These are phyloP conservation scores for Danio jaintianensis DNA, from an alignment of 2,797 vertebrate species.

Conservation along the genomic window DNA sequence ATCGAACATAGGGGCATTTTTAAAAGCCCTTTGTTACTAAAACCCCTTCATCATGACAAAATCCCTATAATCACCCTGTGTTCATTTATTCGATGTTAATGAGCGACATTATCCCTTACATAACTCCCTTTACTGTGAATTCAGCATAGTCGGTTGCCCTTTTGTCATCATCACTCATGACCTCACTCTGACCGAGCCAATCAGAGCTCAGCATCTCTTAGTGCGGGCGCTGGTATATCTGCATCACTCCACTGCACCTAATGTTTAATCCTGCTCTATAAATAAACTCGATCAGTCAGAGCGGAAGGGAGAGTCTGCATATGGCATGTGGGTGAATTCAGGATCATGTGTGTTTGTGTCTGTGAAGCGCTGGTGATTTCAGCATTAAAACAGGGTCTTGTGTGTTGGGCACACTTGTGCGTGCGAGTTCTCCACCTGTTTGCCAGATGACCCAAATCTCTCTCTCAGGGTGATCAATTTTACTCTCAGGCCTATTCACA, in stretches of 20 bases:
- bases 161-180: constrained; percentile 5
- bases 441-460: constrained; percentile 51
- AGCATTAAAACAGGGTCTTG: constrained; percentile 6
- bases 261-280: constrained; percentile 52
- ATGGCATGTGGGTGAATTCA: constrained; percentile 29
- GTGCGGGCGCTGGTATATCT: constrained; percentile 25
- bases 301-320: neutral
- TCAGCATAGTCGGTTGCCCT: constrained; percentile 1
- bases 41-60: neutral
- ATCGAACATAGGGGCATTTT: neutral
- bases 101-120: neutral
- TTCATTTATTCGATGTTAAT: neutral
- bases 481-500: neutral
- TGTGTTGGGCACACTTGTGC: neutral
- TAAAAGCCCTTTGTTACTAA: neutral
- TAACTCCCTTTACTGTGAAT: constrained; percentile 12
- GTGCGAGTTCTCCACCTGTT: constrained; percentile 46
- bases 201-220: constrained; percentile 26
- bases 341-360: constrained; percentile 7
- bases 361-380: constrained; percentile 18
- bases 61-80: neutral
- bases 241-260: constrained; percentile 45
- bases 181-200: constrained; percentile 11
- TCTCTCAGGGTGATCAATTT: neutral
- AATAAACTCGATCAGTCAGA: constrained; percentile 52